phyloP scores from a whole-genome alignment of 30 jellyfish, hydroid and myxozoan species.

The Turritopsis rubra region DNA sequence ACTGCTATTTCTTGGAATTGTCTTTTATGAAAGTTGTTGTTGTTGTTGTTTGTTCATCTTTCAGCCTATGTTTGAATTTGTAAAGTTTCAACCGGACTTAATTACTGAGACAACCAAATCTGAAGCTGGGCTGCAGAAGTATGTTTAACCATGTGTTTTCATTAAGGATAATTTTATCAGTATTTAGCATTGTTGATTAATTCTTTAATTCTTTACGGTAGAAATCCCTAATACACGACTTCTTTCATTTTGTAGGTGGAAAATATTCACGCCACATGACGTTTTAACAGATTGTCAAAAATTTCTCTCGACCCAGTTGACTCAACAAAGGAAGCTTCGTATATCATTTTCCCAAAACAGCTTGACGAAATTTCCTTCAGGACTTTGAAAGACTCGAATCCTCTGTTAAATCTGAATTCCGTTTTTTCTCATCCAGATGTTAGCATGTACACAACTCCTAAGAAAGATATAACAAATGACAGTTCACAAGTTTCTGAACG shows the following conservation, averaged over 20 bases:
- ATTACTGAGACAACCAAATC: slow-evolving; percentile 63
- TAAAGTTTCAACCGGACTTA: slow-evolving; percentile 81
- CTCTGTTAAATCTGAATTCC: neutral
- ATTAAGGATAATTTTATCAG: neutral
- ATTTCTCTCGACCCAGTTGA: slow-evolving; percentile 90
- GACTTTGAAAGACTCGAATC: neutral
- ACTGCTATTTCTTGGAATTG: no score
- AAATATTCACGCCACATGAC: slow-evolving; percentile 81
- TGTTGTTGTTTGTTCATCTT: neutral
- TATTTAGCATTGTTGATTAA: neutral
- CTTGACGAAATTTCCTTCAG: neutral
- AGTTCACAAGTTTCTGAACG: slow-evolving; percentile 13
- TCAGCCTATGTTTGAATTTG: slow-evolving; percentile 90
- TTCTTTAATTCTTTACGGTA: no score
- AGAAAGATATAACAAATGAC: neutral
- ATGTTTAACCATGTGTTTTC: slow-evolving; percentile 1
- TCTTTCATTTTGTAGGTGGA: slow-evolving; percentile 58
- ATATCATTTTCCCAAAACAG: slow-evolving; percentile 33
- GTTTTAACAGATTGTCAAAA: slow-evolving; percentile 81
- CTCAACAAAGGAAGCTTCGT: slow-evolving; percentile 72
- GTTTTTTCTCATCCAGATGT: slow-evolving; percentile 14
- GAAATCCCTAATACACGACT: no score
- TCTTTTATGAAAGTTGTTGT: neutral
- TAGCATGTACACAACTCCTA: slow-evolving; percentile 5
- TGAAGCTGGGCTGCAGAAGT: slow-evolving; percentile 75